Evolutionary conservation across 1,140 invertebrate genomes (phyloP), one percentile per base, ranked within the genome.

Genomic region (Sycophila sp.): DNA sequence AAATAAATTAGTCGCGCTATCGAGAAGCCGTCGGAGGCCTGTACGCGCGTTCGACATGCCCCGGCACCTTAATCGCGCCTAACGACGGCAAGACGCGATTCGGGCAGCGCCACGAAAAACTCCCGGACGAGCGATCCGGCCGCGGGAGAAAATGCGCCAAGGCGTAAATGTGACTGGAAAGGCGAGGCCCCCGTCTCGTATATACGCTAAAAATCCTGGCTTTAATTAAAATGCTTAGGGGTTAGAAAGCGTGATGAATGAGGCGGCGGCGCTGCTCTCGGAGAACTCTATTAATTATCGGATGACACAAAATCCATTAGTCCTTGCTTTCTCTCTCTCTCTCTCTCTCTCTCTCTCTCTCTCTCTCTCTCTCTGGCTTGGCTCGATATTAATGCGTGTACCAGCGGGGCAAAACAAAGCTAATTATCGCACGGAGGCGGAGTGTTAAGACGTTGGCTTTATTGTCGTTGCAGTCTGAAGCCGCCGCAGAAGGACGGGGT

Each of bases 401-500:
- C 69, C 53, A 69, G 68, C 75, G 77, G 75, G 24, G 42, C 42
- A 47, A 53, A 53, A 53, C 74, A 75, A 75, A 76, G 76, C 75
- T 77, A 78, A 78, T 79, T 77, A 75, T 47, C 49, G 19, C 42
- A 17, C 42, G 42, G 42, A 47, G 24, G 7, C 19, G 10, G n/a
- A 47, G 42, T 47, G n/a, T n/a, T n/a, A n/a, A n/a, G n/a, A n/a
- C n/a, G 22, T 66, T 42, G 51, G 17, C 4, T 3, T 69, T n/a
- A n/a, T 47, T 62, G 81, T 83, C 78, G 70, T 91, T 92, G 28
- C 91, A 98, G 96, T 85, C 90, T 97, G 78, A 98, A 98, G 85
- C 95, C 96, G 51, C 95, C 96, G 56, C 93, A 95, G 74, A 98
- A 98, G 87, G 96, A 98, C 85, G 94, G 94, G 68, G 95, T 97